phyloP scores from a whole-genome alignment of 2,113 vertebrate genomes.

The Oncorhynchus tshawytscha region DNA sequence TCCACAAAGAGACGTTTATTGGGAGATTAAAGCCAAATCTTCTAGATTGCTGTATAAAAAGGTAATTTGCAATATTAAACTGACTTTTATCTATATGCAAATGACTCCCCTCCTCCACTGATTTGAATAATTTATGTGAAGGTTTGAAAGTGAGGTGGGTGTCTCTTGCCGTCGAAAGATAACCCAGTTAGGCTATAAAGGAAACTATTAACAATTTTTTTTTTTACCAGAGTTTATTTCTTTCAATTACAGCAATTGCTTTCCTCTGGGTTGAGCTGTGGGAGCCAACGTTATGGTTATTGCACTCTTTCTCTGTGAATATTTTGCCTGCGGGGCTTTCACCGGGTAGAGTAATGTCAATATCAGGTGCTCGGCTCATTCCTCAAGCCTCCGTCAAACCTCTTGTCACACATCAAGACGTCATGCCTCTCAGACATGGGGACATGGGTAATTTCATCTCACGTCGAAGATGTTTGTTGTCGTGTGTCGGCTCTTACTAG shows the following conservation, averaged over 20 bases:
- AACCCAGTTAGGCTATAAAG: conserved; percentile 56
- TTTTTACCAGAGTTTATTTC: conserved; percentile 53
- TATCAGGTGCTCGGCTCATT: conserved; percentile 37
- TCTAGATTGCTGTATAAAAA: conserved; percentile 65
- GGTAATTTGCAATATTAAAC: conserved; percentile 73
- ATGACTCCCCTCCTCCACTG: conserved; percentile 52
- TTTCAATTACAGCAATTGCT: conserved; percentile 51
- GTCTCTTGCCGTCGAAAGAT: conserved; percentile 33
- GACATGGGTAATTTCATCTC: conserved; percentile 47
- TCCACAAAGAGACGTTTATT: conserved; percentile 57
- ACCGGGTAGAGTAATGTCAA: conserved; percentile 24
- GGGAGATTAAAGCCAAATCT: conserved; percentile 68
- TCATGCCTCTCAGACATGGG: conserved; percentile 26
- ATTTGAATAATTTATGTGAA: conserved; percentile 64
- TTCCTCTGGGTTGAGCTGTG: conserved; percentile 27
- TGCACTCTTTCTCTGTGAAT: conserved; percentile 34
- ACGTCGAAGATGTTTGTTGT: conserved; percentile 30
- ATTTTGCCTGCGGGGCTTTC: conserved; percentile 29
- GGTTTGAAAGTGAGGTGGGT: conserved; percentile 41
- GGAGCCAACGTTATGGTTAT: conserved; percentile 42
- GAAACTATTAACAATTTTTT: conserved; percentile 45
- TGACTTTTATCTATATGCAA: conserved; percentile 75
- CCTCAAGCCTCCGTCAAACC: conserved; percentile 39
- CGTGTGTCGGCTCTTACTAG: conserved; percentile 32
- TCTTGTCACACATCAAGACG: conserved; percentile 42